phyloP scores from a whole-genome alignment of 2,888 invertebrate species.

The Peribatodes rhomboidaria region DNA sequence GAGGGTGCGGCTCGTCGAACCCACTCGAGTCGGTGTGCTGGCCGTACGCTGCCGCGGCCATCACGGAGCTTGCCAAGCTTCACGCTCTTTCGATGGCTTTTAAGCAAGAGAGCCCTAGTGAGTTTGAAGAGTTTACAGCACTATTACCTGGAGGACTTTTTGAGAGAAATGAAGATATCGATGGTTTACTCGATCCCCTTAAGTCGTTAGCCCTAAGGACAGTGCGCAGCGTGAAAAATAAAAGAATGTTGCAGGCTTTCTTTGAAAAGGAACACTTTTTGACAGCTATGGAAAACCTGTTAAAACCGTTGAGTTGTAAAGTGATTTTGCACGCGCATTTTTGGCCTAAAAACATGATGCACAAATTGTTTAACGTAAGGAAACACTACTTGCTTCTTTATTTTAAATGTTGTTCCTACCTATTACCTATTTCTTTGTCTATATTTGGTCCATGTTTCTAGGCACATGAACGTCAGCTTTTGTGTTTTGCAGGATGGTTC shows the following conservation, averaged over 20 bases:
- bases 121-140: neutral
- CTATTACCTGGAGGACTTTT: neutral
- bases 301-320: neutral
- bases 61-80: slow-evolving; percentile 19
- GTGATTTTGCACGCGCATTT: slow-evolving; percentile 7
- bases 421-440: too few relatives aligned
- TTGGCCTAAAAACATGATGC: slow-evolving; percentile 12
- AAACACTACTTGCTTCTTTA: too few relatives aligned
- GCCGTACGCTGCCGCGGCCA: slow-evolving; percentile 8
- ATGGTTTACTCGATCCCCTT: neutral
- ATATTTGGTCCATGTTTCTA: neutral
- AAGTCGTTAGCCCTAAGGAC: neutral
- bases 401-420: too few relatives aligned
- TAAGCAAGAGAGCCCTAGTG: neutral
- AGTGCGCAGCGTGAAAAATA: slow-evolving; percentile 5
- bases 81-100: slow-evolving; percentile 15
- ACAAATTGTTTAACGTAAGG: slow-evolving; percentile 8
- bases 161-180: neutral
- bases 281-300: neutral
- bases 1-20: neutral
- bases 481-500: slow-evolving; percentile 8
- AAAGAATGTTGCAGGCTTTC: neutral
- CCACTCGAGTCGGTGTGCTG: slow-evolving; percentile 9
- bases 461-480: neutral
- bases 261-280: neutral